Base-by-base conservation (phyloP, 2,888 invertebrate genomes). In the Periphyllus acericola region DNA sequence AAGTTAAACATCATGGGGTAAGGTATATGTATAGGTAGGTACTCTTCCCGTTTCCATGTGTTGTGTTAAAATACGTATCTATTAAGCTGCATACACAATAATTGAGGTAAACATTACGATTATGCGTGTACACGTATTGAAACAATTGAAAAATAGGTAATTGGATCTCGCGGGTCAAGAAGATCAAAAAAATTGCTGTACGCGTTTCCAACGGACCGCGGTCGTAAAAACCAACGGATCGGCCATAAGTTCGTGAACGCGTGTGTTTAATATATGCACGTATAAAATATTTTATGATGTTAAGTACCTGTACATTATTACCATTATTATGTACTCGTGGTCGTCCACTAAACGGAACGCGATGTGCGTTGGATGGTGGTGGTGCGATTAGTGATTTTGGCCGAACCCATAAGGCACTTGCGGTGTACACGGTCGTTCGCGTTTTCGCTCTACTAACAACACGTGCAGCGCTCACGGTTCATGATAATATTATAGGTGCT, bases 361-460 rank as follows among this genome's bases (percentile, higher is more conserved):
- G 29, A 71, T 32, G 29, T 17, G 71, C 29, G n/a, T 14, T n/a
- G n/a, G 29, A 29, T n/a, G n/a, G 40, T 40, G 29, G 29, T 32
- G 14, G 2, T 29, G 36, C 40, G 25, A 25, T 36, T 3, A 25
- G 36, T 36, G 74, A 36, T 60, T 36, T 21, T 36, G 36, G 21
- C 5, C 21, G n/a, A 36, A 74, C 36, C 36, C 25, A 40, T 40
- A 74, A 36, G 25, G 36, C 40, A 40, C 3, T 25, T 19, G 25
- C 60, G 60, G 46, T 74, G 25, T 25, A 74, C 55, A 11, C 14
- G 55, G 66, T 71, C 32, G 32, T 74, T 74, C n/a, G 14, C 32
- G n/a, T 83, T 83, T 83, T 52, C 55, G 72, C 72, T 83, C 55
- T 74, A 74, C n/a, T 72, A 83, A 83, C 72, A 83, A 55, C 52